A percentile compares a stretch with the other conserved stretches of the same genome.
Conservation (phyloP, 2,797 vertebrate genomes). For the Darevskia nairensis region DNA sequence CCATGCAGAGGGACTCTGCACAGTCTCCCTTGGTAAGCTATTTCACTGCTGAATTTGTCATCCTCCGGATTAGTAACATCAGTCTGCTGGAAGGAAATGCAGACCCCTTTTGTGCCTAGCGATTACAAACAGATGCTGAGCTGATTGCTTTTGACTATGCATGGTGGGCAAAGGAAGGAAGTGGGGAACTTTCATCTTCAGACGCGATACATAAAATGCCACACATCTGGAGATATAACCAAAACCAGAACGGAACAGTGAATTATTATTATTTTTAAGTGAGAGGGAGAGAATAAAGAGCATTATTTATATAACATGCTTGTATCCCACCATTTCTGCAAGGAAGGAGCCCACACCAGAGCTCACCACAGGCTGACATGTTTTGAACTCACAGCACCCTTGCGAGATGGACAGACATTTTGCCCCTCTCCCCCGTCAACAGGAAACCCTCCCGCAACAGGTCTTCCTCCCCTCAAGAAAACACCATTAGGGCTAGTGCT, state of each 20-base stretch:
- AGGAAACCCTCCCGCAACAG: background rate
- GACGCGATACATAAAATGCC: fast-evolving
- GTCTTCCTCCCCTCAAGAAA: background rate
- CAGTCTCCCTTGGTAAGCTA: background rate
- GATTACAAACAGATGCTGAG: background rate
- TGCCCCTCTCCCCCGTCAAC: background rate
- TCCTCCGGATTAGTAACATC: background rate
- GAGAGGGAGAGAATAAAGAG: constrained; percentile 41
- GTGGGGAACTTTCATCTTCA: constrained; percentile 26
- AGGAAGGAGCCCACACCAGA: background rate
- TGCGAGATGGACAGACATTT: background rate
- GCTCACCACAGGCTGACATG: background rate
- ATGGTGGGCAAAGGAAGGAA: constrained; percentile 19
- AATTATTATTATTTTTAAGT: background rate
- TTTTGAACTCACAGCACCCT: background rate
- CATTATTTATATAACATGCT: constrained; percentile 27
- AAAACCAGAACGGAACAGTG: constrained; percentile 36
- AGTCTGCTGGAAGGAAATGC: constrained; percentile 21
- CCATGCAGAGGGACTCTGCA: background rate
- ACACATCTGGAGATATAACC: constrained; percentile 49
- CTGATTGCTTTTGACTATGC: constrained; percentile 17
- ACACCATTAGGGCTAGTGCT: background rate
- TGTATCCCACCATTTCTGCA: background rate
- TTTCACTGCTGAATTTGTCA: constrained; percentile 9
- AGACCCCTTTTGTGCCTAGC: background rate